Base-by-base conservation (phyloP, 92 coral and sea anemone species). In the Umimayanthus chanpuru region DNA sequence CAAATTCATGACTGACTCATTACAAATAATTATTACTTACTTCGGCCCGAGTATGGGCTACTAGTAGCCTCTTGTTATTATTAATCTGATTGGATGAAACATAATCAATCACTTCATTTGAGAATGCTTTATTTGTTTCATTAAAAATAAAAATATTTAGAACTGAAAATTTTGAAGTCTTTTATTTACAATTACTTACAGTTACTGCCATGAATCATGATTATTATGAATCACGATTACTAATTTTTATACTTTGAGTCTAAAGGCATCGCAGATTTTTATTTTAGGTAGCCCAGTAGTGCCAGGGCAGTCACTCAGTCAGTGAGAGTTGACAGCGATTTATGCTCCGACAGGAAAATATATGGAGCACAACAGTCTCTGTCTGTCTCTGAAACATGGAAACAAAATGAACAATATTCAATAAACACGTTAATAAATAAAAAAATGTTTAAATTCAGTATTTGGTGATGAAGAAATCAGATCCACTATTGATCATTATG, bases 381-480 rank as follows among this genome's bases (percentile, higher is more conserved):
- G 74, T 70, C 74, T 70, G 74, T 70, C 74, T 70, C 74, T 70
- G 74, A 70, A 70, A 70, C 29, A 70, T 73, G 77, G 44, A 73
- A 73, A 73, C 77, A 73, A 73, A 73, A 73, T 73, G 44, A 73
- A 73, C 41, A 36, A 73, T 73, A 29, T 73, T 73, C 77, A 36
- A 73, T 73, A 73, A 73, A 73, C 77, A 73, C 43, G 49, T 73
- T 73, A 73, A 73, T 73, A 43, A 43, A 8, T 43, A 43, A 43
- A 43, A 43, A 43, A 5, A 5, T 43, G 9, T 43, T 43, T 43
- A 81, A 87, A 65, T 87, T 32, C 85, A 87, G 89, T 36, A 73
- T 87, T 87, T 87, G 89, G 89, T 76, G 89, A 87, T 76, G 76
- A 87, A 39, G 89, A 87, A 87, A 81, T 76, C 71, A 81, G 80